Base-by-base conservation (phyloP, 1,140 invertebrate species). In the Colletes gigas region DNA sequence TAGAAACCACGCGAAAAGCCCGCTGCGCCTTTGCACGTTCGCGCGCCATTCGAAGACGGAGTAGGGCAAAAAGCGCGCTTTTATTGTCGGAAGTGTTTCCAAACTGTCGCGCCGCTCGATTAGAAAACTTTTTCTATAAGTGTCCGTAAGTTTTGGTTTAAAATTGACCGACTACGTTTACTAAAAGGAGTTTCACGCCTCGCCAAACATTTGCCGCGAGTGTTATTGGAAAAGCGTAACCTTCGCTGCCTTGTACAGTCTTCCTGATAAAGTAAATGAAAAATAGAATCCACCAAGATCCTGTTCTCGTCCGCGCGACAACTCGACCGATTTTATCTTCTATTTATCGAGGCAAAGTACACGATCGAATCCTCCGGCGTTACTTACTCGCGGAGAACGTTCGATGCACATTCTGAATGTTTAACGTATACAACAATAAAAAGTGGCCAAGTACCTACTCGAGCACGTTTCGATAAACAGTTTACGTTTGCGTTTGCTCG, bases 141-240 rank as follows among this genome's bases (percentile, higher is more conserved):
- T 54, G 44, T n/a, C 30, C 3, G 50, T 55, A 17, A 19, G 21
- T 30, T 30, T 4, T 12, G 47, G n/a, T 19, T 47, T 1, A 17
- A 79, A 79, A 79, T 73, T 78, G 68, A 30, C 50, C 41, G 39
- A 54, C 50, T 19, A 15, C 44, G 19, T 30, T 30, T 30, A 55
- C 39, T 60, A 4, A 50, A n/a, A 19, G 67, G 52, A 41, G 60
- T 65, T 66, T 73, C 30, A 57, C 60, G 70, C 12, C 30, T 21
- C 19, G 70, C 1, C 70, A 57, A 79, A 73, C 70, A 66, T 79
- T 72, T 65, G 50, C 54, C 50, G 19, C 6, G 39, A 55, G 77
- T 47, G 50, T 65, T 72, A 78, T 78, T 30, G 59, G 57, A 65
- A 15, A 12, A 41, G 10, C 19, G 9, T 47, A 63, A 55, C 57